Base-by-base conservation (phyloP, 2,888 invertebrate genomes). In the Hydraecia micacea region DNA sequence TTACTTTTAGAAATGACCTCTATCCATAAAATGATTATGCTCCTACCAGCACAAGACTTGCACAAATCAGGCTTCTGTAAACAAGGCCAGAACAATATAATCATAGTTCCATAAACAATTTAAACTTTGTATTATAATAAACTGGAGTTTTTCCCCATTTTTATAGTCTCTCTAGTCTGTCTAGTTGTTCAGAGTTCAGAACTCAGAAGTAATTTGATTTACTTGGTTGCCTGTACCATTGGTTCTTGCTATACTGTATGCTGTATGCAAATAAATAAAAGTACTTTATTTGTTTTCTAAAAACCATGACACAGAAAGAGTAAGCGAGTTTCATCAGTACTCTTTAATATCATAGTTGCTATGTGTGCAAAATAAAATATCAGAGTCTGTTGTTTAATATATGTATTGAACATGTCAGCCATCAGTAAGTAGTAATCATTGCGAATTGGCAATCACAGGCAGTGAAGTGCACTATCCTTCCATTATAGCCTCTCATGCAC, bases 401-500 rank as follows among this genome's bases (percentile, higher is more conserved):
- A 68, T 15, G 1, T 42, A 52, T 75, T 80, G 60, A 70, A 65
- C 39, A 60, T 39, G 49, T 77, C 70, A 52, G 25, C 77, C 55
- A 77, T 66, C 6, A 0, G 69, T 28, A 62, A 65, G 60, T 75
- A 65, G 67, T 72, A 55, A 77, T 66, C 49, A 79, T 79, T 67
- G 67, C 9, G n/a, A 60, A 67, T 68, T 58, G 52, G 67, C 25
- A 21, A 62, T n/a, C n/a, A 28, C 58, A 63, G 32, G 8, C 46
- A 67, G 49, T 68, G 70, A 66, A 77, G 65, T 84, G 73, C 71
- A 84, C 60, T 71, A 77, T 66, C 52, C 74, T 76, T 85, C 76
- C 77, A 87, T 86, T 83, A 76, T 69, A 74, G 68, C 46, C 28
- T 73, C 70, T 66, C 66, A 73, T 85, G 78, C 80, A 85, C 15